These are phyloP conservation scores for Poecilobothrus nobilitatus DNA, from an alignment of 2,888 invertebrate species.

Conservation along the genomic window DNA sequence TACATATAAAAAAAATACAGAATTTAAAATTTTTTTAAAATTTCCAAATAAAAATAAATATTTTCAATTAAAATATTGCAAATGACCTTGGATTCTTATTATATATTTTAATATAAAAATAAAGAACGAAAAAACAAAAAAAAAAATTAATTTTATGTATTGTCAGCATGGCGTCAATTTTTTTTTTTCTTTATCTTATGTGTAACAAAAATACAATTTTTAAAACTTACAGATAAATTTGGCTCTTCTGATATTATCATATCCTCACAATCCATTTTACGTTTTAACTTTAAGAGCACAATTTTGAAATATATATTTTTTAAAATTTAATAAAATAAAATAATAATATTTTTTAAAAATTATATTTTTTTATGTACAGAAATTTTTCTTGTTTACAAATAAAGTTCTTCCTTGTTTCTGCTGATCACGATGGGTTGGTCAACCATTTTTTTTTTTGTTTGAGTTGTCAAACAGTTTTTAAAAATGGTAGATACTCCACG, in stretches of 20 bases:
- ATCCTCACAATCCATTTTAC: slow-evolving; percentile 38
- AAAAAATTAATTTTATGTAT: not conserved
- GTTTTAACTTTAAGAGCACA: not conserved
- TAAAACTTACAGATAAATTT: slow-evolving; percentile 33
- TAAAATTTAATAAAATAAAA: not conserved
- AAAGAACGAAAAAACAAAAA: not conserved
- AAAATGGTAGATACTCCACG: too few species aligned
- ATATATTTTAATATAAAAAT: not conserved
- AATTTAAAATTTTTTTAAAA: not conserved
- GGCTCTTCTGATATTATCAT: slow-evolving; percentile 40
- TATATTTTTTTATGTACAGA: not conserved
- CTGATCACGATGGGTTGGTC: too few species aligned
- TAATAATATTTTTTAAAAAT: not conserved
- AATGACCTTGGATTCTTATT: not conserved
- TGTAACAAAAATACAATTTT: not conserved
- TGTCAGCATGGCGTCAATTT: slow-evolving; percentile 17
- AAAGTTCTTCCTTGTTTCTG: slow-evolving; percentile 7
- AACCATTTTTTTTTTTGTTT: too few species aligned
- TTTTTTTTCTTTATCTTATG: slow-evolving; percentile 10
- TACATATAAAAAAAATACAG: too few species aligned
- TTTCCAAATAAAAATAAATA: not conserved
- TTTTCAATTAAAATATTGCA: not conserved
- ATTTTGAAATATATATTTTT: slow-evolving; percentile 5
- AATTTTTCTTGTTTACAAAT: slow-evolving; percentile 6
- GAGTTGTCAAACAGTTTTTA: too few species aligned